Conservation (phyloP, 1,140 invertebrate species). For the Drosophila virilis region DNA sequence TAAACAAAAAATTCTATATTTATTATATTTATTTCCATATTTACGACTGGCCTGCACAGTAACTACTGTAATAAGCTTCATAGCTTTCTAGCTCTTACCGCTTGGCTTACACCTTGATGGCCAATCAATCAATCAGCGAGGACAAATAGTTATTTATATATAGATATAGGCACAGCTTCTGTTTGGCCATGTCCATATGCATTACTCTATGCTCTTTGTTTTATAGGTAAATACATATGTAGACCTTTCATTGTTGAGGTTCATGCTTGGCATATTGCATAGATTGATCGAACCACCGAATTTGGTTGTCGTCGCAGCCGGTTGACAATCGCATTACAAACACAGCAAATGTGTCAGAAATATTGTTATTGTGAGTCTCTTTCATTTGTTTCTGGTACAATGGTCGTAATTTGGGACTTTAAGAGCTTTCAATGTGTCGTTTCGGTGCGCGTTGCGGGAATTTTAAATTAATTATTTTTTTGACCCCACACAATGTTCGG, state of each 20-base stretch:
- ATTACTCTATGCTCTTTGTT: not conserved
- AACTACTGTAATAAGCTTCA: too few species aligned
- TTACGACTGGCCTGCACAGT: too few species aligned
- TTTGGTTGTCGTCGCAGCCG: slow-evolving; percentile 64
- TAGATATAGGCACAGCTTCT: slow-evolving; percentile 3
- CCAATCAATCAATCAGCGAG: not conserved
- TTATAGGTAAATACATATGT: slow-evolving; percentile 1
- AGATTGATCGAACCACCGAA: slow-evolving; percentile 36
- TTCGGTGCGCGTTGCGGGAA: slow-evolving; percentile 71
- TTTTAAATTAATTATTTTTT: slow-evolving; percentile 83
- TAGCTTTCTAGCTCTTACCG: too few species aligned
- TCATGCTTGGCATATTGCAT: slow-evolving; percentile 27
- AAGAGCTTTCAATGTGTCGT: slow-evolving; percentile 83
- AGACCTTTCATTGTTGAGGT: not conserved
- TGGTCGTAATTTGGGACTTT: slow-evolving; percentile 81
- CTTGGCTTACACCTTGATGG: too few species aligned
- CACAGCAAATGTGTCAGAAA: slow-evolving; percentile 78
- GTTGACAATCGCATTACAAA: slow-evolving; percentile 77
- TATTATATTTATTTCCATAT: too few species aligned
- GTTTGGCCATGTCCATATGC: slow-evolving; percentile 1
- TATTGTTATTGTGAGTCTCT: slow-evolving; percentile 73
- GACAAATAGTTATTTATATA: slow-evolving; percentile 1
- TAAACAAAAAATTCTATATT: too few species aligned
- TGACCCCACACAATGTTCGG: slow-evolving; percentile 78
- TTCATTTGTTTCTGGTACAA: slow-evolving; percentile 78